Evolutionary conservation across 2,888 invertebrate species (phyloP), one percentile per base, ranked within the genome.

Genomic region (Scaptomyza flava): DNA sequence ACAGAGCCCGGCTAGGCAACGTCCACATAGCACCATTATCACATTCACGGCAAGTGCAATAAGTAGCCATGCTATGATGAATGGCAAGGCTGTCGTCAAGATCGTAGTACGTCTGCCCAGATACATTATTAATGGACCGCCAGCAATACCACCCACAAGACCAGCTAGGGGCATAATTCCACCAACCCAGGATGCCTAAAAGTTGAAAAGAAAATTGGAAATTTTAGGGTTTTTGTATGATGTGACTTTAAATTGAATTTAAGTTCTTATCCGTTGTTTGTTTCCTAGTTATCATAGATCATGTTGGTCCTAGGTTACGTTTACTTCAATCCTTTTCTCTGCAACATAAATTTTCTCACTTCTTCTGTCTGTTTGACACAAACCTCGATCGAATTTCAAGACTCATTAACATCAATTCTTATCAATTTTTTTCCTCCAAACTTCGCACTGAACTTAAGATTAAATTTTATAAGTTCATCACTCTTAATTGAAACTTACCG

Each of bases 141-240:
- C 98, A 6, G 94, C 91, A 14, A 97, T 93, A 47, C 98, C 97
- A 23, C 98, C 98, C 6, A 95, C 91, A 17, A 98, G 92, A 20
- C 97, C 98, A 60, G 96, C 96, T 70, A 98, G 91, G 0, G 98
- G 97, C 96, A 98, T 96, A 12, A 97, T 93, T 81, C 97, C 96
- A 48, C 96, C 96, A 57, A 98, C 95, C 97, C 97, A 98, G 58
- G 96, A 96, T 77, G 93, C 94, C 96, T 38, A 14, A 34, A 34
- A 34, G 12, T 34, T 9, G 3, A 11, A 33, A 33, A 34, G 5
- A 34, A 34, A 12, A 27, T 2, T 3, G 0, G 23, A 27, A 6
- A 6, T 27, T 27, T 27, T 27, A 34, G 6, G 5, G 34, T 34
- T 34, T 17, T 17, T 17, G 17, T 17, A 17, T 17, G 17, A 17